Evolutionary conservation across 1,140 invertebrate species (phyloP), one percentile per base, ranked within the genome.

Genomic region (Drosophila setifemur): DNA sequence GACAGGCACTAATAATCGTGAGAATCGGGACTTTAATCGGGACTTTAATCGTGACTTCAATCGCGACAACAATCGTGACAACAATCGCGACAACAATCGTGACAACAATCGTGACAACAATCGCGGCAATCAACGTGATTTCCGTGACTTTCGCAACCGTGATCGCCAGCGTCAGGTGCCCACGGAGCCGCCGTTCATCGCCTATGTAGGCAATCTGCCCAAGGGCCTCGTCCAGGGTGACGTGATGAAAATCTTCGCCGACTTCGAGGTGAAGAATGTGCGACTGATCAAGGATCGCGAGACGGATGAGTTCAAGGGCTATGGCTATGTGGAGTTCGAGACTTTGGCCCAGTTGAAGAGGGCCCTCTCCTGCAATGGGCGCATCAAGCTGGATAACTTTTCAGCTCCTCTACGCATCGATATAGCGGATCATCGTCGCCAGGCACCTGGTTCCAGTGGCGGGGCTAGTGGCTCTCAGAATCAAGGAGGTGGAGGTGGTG

Each of bases 301-400:
- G 79, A 98, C 97, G 37, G 97, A 98, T 90, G 94, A 93, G 90
- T 96, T 98, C 92, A 98, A 98, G 93, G 97, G 98, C 35, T 98
- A 97, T 91, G 97, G 97, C 89, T 99, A 98, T 92, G 97, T 98
- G 33, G 97, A 98, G 91, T 98, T 99, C 91, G 95, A 97, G 73
- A 94, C 95, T 54, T 66, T 94, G 8, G 91, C 95, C 8, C 95
- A 96, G 78, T 92, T 98, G 48, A 93, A 95, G 83, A 91, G 93
- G 71, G 97, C 97, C 8, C 92, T 99, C 48, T 91, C 93, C 68
- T 92, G 96, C 88, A 95, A 98, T 91, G 95, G 95, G 8, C 91
- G 91, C 28, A 91, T 96, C 25, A 91, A 93, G 79, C 93, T 97
- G 60, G 95, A 97, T 58, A 93, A 93, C 40, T 44, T 69, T 4